Conservation (phyloP, 2,888 invertebrate genomes). For the Smittia sp. region DNA sequence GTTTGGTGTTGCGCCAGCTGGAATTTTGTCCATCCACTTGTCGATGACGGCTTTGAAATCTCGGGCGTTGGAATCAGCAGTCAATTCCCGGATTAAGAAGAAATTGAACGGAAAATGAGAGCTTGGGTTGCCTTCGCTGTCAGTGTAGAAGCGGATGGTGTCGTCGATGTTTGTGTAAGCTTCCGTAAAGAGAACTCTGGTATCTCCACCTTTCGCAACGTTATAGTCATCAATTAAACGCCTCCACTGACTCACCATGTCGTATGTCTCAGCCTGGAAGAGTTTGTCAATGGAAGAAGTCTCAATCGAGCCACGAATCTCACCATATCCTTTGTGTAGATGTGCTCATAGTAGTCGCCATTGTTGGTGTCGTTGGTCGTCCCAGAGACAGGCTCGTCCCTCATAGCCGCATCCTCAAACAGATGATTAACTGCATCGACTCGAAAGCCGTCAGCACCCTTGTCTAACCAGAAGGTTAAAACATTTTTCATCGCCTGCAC, state of each 20-base stretch:
- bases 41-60: conserved; percentile 59
- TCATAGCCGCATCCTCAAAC: conserved; percentile 56
- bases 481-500: conserved; percentile 58
- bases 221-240: conserved; percentile 62
- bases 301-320: conserved; percentile 38
- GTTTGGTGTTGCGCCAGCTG: conserved; percentile 58
- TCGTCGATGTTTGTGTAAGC: conserved; percentile 56
- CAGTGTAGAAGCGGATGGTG: conserved; percentile 60
- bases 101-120: conserved; percentile 72
- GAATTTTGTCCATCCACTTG: conserved; percentile 59
- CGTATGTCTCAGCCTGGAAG: conserved; percentile 54
- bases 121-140: conserved; percentile 49
- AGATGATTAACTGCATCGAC: conserved; percentile 55
- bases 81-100: conserved; percentile 59
- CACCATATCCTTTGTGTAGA: conserved; percentile 57
- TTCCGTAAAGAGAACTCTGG: conserved; percentile 58
- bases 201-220: conserved; percentile 38
- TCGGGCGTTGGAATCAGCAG: conserved; percentile 55
- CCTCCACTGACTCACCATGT: conserved; percentile 53
- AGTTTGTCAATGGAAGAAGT: not conserved
- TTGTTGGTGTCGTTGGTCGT: conserved; percentile 52
- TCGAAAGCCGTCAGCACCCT: conserved; percentile 71
- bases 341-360: conserved; percentile 56
- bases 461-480: conserved; percentile 66
- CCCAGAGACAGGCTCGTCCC: conserved; percentile 57